Conservation (phyloP, 2,113 vertebrate species). For the Serilophus lunatus region DNA sequence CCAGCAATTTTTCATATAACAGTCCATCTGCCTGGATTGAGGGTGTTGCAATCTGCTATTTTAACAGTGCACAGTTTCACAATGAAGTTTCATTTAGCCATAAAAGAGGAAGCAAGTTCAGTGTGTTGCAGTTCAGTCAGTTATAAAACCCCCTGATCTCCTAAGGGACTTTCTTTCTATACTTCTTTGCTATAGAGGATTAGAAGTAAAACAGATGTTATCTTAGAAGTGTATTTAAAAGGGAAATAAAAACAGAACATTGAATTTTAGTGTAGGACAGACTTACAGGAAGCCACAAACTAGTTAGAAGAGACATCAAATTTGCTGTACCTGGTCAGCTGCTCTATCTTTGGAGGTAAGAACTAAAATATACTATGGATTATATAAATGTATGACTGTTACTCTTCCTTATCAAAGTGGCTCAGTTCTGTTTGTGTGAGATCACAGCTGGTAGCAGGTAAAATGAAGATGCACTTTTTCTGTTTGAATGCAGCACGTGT, state of each 20-base stretch:
- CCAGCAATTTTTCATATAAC: not conserved
- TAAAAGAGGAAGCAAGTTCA: constrained; percentile 72
- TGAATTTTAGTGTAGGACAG: not conserved
- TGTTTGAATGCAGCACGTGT: not conserved
- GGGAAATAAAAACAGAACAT: not conserved
- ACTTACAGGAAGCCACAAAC: not conserved
- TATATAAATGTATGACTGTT: not conserved
- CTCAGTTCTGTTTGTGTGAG: not conserved
- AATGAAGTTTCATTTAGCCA: constrained; percentile 67
- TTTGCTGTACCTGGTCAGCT: constrained; percentile 2
- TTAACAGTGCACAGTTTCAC: constrained; percentile 64
- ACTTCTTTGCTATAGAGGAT: constrained; percentile 20
- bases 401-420: not conserved
- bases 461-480: not conserved
- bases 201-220: constrained; percentile 36
- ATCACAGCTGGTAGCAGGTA: not conserved
- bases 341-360: constrained; percentile 68
- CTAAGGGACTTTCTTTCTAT: constrained; percentile 70
- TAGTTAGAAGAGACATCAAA: not conserved
- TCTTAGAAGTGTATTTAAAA: constrained; percentile 35
- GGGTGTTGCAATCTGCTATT: constrained; percentile 42
- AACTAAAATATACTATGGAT: not conserved
- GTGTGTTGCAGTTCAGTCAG: constrained; percentile 36
- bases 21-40: not conserved
- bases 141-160: constrained; percentile 53